Base-by-base conservation (phyloP, 2,888 invertebrate species). In the Diaprepes abbreviatus region DNA sequence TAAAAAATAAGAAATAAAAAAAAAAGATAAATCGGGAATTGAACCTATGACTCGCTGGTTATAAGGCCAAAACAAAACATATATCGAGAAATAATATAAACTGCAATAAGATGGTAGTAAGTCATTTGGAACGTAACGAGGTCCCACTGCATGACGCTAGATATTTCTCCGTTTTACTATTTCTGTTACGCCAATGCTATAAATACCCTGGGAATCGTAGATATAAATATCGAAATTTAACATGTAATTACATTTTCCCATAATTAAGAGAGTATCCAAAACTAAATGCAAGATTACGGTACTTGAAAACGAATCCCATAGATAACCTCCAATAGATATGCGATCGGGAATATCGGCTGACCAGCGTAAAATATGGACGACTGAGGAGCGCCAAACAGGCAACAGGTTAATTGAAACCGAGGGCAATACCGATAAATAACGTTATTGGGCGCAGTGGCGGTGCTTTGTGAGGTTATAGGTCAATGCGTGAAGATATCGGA, bases 321-420 rank as follows among this genome's bases (percentile, higher is more conserved):
- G 57, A 66, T 66, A 66, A 55, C 64, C 24, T 24, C 65, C 48
- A 17, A 58, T 66, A 66, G 65, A 66, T 66, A 66, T 58, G 48
- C 52, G 24, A 28, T 50, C 48, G 28, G 48, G 48, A 50, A 58
- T 50, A 66, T 66, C 65, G 57, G 45, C 52, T 59, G 59, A 52
- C 40, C 59, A 54, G 66, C 50, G 59, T 66, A 48, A 66, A 59
- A 52, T 66, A 66, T 66, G 59, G 48, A 57, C 21, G 59, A 24
- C 48, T 16, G 58, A 58, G 68, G 70, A 65, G 70, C 70, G 65
- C 65, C 70, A 55, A 70, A 52, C 40, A 40, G 65, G 70, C 59
- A 70, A 65, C 70, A 70, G 70, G 70, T 70, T 70, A 70, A 70
- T 70, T 70, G 70, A 70, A 70, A 52, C 70, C 60, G 70, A 70